Evolutionary conservation across 2,888 invertebrate species (phyloP), one percentile per base, ranked within the genome.

Genomic region (Candidula unifasciata): DNA sequence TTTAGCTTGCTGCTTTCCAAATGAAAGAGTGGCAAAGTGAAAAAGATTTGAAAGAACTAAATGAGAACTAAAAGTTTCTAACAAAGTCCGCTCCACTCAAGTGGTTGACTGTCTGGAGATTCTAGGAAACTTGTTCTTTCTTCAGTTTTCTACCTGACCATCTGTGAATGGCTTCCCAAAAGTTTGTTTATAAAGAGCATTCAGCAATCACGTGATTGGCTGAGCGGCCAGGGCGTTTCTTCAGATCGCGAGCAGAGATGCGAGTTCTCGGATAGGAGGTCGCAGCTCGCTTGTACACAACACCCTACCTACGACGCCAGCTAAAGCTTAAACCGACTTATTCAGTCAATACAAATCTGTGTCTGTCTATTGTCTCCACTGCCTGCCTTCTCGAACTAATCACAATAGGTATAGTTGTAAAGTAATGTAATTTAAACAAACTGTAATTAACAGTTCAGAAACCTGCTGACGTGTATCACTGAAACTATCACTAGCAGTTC

Each of bases 161-260:
- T 54, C 54, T n/a, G 74, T 74, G 74, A 16, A 30, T 74, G 74
- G 30, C 74, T 18, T 16, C 30, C 18, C 21, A 6, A 54, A 30
- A 33, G 2, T 74, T 74, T 74, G 27, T 74, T 74, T 54, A 54
- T 74, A 54, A 74, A 54, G 74, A 30, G 54, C 6, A 74, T 54
- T 16, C 10, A 18, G 30, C 21, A 33, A 30, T 30, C 74, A 54
- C 74, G 74, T 54, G 74, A 54, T 54, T 74, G 74, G 52, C 3
- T 54, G 18, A 30, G 30, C 54, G 30, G 27, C 30, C 18, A 30
- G 74, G 74, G 74, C 54, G 74, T 74, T 74, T 74, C 74, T 74
- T 74, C 30, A 54, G 30, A 30, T 54, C 74, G 74, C 54, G n/a
- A 30, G 74, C 54, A 21, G 74, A 3, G 54, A 74, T 74, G 54